Percentiles rank a stretch among this genome's conserved stretches.
Conservation (phyloP, 2,113 vertebrate species). For the Elaphurus davidianus region DNA sequence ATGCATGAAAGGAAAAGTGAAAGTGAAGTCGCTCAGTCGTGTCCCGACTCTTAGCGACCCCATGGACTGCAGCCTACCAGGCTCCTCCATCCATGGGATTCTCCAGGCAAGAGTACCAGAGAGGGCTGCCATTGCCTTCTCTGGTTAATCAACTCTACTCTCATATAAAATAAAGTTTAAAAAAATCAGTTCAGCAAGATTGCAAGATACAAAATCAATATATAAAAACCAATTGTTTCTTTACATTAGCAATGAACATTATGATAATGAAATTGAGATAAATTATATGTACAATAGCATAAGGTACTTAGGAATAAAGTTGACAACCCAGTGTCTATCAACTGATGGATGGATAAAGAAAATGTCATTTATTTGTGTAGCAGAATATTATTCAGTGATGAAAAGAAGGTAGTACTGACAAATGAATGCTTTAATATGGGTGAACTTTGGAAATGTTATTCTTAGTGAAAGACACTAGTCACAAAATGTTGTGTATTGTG, state of each 20-base stretch:
- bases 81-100: too few species aligned
- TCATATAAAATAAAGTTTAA: not conserved
- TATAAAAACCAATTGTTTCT: not conserved
- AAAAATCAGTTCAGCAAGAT: not conserved
- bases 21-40: too few species aligned
- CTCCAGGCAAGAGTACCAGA: too few species aligned
- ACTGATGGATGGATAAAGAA: not conserved
- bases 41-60: too few species aligned
- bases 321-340: not conserved
- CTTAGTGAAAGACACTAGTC: not conserved
- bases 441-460: not conserved
- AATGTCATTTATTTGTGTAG: not conserved
- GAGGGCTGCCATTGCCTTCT: too few species aligned
- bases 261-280: not conserved
- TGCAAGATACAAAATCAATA: not conserved
- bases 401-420: not conserved
- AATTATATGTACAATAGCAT: not conserved
- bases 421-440: not conserved
- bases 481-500: not conserved
- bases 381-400: not conserved
- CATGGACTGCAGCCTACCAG: too few species aligned
- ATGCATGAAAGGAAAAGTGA: too few species aligned
- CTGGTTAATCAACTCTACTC: not conserved
- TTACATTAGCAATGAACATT: not conserved
- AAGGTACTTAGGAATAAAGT: not conserved